Percentiles rank a stretch among this genome's conserved stretches.
These are phyloP conservation scores for Hypotaenidia philippensis DNA, from an alignment of 2,797 vertebrate species.

Conservation along the genomic window DNA sequence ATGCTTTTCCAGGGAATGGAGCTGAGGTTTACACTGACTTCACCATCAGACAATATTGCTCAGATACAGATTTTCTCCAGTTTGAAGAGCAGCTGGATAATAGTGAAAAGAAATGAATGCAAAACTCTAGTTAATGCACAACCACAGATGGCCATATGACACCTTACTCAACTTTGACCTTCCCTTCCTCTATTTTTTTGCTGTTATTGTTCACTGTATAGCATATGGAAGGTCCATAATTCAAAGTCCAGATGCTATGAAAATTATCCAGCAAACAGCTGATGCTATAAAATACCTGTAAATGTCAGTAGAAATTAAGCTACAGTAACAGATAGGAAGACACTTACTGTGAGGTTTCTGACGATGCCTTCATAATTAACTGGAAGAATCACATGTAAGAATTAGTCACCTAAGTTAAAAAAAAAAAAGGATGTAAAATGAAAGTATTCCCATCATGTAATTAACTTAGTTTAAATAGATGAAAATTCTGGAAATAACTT, in stretches of 20 bases:
- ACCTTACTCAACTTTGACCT: not conserved
- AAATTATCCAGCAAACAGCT: not conserved
- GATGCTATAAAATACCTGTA: not conserved
- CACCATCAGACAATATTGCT: not conserved
- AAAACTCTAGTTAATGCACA: not conserved
- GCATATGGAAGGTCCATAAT: not conserved
- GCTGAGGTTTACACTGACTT: not conserved
- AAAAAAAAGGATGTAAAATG: constrained; percentile 53
- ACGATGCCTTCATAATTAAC: constrained; percentile 91
- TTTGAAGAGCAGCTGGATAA: not conserved
- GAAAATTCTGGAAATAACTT: not conserved
- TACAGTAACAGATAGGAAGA: not conserved
- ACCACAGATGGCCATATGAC: accelerated
- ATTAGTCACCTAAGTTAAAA: constrained; percentile 74
- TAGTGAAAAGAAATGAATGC: not conserved
- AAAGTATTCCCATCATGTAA: not conserved
- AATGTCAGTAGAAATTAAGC: not conserved
- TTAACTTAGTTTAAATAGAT: not conserved
- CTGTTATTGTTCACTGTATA: not conserved
- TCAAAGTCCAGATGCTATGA: not conserved
- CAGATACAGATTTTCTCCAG: not conserved
- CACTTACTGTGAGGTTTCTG: constrained; percentile 94
- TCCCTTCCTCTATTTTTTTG: not conserved
- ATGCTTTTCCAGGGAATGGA: not conserved
- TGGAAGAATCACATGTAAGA: constrained; percentile 80